Percentiles rank a stretch among this genome's conserved stretches.
Evolutionary conservation across 1,140 invertebrate species (phyloP).

Genomic region (Hetaerina americana): DNA sequence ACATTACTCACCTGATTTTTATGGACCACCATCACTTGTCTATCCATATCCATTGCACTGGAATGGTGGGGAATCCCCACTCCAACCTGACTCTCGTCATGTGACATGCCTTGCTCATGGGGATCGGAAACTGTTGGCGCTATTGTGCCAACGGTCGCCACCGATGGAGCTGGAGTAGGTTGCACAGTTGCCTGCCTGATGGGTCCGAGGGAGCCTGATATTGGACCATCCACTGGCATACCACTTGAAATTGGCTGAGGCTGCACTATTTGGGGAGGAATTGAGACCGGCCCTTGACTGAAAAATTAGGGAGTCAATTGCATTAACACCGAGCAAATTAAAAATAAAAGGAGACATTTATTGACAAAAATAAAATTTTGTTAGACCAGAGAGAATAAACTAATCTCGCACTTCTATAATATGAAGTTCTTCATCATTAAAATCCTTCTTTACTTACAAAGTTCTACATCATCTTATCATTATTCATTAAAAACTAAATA

Average conservation of each 20-base stretch:
- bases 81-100: neutral
- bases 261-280: conserved; percentile 38
- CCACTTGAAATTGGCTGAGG: conserved; percentile 49
- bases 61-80: neutral
- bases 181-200: conserved; percentile 32
- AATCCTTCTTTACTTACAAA: no score
- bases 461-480: no score
- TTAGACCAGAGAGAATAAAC: no score
- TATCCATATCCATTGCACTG: neutral
- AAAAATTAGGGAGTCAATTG: conserved; percentile 29
- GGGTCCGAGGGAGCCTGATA: conserved; percentile 31
- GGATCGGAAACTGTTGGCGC: neutral
- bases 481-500: no score
- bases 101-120: neutral
- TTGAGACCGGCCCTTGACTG: conserved; percentile 24
- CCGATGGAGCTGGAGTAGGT: conserved; percentile 19
- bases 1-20: neutral
- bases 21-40: neutral
- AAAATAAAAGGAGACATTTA: conserved; percentile 24
- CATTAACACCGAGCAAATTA: conserved; percentile 28
- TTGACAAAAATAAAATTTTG: no score
- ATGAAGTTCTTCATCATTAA: no score
- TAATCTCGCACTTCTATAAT: no score
- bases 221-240: conserved; percentile 53
- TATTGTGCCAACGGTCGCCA: neutral